Evolutionary conservation across 2,888 invertebrate species (phyloP), one percentile per base, ranked within the genome.

Genomic region (Leucoma salicis): DNA sequence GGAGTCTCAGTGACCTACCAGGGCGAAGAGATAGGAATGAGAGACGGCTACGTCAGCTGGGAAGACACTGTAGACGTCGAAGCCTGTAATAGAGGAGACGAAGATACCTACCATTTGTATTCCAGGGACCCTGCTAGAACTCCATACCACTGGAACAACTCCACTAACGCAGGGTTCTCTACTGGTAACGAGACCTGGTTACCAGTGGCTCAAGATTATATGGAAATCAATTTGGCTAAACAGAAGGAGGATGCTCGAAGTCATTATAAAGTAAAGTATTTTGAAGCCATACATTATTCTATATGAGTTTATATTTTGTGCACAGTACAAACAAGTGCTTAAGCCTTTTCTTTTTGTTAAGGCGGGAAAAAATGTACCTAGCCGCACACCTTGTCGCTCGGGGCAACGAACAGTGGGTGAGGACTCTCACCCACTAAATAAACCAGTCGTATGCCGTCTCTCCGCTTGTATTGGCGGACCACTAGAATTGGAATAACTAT

Each of bases 1-100:
- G 96, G 96, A 24, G 93, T 94, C 0, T 91, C 94, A 0, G 91
- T 95, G n/a, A 93, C 94, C 0, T 96, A 96, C 78, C 95, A 96
- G 63, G 96, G 95, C 0, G 95, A 95, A 63, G 95, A 95, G 72
- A 92, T 95, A 15, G 95, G 94, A 0, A 94, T 95, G 94, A 76
- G 81, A 25, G 92, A 94, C 53, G 91, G 90, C 0, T 75, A 72
- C 45, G 87, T 93, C 39, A 85, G 91, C 49, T 92, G 88, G 79
- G 80, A 90, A 4, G 90, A 93, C 39, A 92, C 92, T 0, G 79
- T 90, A 0, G 93, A 92, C 56, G 89, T 92, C 0, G 83, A 86
- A 16, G 93, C 92, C 0, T 82, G 83, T 45, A 90, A 88, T 47
- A 83, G 89, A 14, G 93, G 92, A 0, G 78, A 86, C 27, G 78